Base-by-base conservation (phyloP, 2,113 vertebrate species). In the Clarias gariepinus region DNA sequence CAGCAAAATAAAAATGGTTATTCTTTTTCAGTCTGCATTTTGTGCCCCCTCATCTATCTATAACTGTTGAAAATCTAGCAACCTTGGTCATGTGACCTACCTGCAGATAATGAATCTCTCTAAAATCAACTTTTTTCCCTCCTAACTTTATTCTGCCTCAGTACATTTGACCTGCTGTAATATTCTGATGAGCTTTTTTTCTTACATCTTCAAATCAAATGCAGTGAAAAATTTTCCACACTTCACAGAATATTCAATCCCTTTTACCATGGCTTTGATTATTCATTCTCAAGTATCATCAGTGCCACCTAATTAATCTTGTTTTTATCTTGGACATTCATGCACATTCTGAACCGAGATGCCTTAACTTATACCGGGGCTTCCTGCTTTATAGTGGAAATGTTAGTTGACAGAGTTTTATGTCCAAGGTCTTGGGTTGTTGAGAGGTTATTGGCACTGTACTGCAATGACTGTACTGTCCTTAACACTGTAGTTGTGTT, bases 321-420 rank as follows among this genome's bases (percentile, higher is more conserved):
- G 69, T 78, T 63, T 57, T 71, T 68, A 33, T 47, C 36, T 73
- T 25, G 13, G 47, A 79, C 74, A 86, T 55, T 55, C 36, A 64
- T 74, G 15, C 47, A 80, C 63, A 33, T 79, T 80, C 41, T 79
- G 69, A 63, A 86, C 19, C 69, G 28, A 69, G 25, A 83, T 36
- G 80, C 33, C 15, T 76, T 11, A 21, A 69, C 28, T 53, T 21
- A 69, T 53, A 12, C 8, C 28, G 16, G 30, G 16, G 81, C 81
- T 55, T 66, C 81, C 68, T 82, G 63, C n/a, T 47, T 68, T 16
- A 28, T n/a, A 55, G 63, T 68, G 13, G 23, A 68, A 52, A 82
- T 83, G 63, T 23, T 69, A 77, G 69, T 19, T 85, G 69, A 77
- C 83, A 85, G 68, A 19, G 16, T 53, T 69, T 68, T 30, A 53